Percentiles rank a stretch among this genome's conserved stretches.
These are phyloP conservation scores for Dolichallabes microphthalmus DNA, from an alignment of 2,113 vertebrate species.

Conservation along the genomic window DNA sequence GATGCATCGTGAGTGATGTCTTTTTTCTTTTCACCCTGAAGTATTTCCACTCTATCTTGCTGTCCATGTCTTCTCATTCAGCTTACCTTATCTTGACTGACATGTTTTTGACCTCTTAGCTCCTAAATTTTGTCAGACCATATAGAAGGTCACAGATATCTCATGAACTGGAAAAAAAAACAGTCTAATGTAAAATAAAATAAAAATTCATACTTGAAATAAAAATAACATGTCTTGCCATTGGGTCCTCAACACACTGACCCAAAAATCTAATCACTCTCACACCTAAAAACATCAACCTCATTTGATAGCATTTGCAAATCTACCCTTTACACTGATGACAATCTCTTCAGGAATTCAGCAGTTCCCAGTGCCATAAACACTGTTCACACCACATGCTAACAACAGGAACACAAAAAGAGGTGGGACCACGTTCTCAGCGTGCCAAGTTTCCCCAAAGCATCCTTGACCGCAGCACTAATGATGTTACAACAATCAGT, in stretches of 20 bases:
- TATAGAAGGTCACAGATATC: not conserved
- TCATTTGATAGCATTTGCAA: not conserved
- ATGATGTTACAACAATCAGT: conserved; percentile 28
- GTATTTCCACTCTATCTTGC: conserved; percentile 24
- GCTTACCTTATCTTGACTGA: conserved; percentile 19
- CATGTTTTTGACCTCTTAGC: not conserved
- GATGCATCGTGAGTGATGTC: conserved; percentile 17
- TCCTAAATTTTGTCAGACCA: conserved; percentile 12
- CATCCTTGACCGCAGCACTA: conserved; percentile 40
- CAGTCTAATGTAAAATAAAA: not conserved
- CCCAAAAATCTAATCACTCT: not conserved
- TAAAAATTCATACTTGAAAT: not conserved
- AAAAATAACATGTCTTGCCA: not conserved
- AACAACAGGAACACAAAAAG: conserved; percentile 39
- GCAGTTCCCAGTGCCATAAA: not conserved
- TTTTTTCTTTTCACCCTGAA: not conserved
- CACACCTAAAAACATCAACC: not conserved
- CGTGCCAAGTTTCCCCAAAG: conserved; percentile 38
- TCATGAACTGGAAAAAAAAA: not conserved
- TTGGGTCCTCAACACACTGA: not conserved
- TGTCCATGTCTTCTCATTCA: conserved; percentile 31
- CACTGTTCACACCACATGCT: conserved; percentile 23
- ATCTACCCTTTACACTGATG: not conserved
- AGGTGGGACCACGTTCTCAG: conserved; percentile 8
- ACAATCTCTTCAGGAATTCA: not conserved